Evolutionary conservation across 2,797 vertebrate genomes (phyloP), one percentile per base, ranked within the genome.

Genomic region (Oreortyx pictus): DNA sequence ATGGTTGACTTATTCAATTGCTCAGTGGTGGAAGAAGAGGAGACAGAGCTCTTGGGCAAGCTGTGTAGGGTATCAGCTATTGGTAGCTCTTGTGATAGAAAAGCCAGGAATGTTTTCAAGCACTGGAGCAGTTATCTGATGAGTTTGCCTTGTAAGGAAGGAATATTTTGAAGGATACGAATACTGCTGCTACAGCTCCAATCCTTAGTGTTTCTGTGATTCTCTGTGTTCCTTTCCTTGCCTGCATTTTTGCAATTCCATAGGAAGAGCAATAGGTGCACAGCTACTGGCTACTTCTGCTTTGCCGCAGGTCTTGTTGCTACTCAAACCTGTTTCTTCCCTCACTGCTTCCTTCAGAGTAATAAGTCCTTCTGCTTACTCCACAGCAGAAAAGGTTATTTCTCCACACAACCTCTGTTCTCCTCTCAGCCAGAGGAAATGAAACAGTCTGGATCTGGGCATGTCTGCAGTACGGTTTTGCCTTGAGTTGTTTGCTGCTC

Each of bases 401-500:
- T 41, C 70, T 82, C 2, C 3, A 4, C 43, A 52, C 31, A 60
- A 5, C 19, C 41, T 54, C 50, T 3, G 56, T 5, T 76, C 43
- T 75, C 8, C 27, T 39, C 50, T 70, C 31, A 79, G 70, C n/a
- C 47, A 46, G 10, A 62, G 67, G 82, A 56, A 68, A 73, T 56
- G 80, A 72, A 65, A 60, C 27, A 31, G 54, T 8, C 43, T 70
- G 46, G 46, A 79, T 64, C 65, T 2, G 11, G 86, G 41, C 80
- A 62, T 14, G 35, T 73, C 68, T 75, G 41, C 24, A 29, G 35
- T 25, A 27, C 17, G 49, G 47, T 64, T 89, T 82, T 52, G 67
- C 77, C 67, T 88, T 39, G 33, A 86, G 54, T 78, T 82, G 60
- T 82, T 93, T 91, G 64, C 41, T 93, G n/a, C 67, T 89, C 29